phyloP scores from a whole-genome alignment of 2,797 vertebrate species.

The Hypotaenidia okinawae region DNA sequence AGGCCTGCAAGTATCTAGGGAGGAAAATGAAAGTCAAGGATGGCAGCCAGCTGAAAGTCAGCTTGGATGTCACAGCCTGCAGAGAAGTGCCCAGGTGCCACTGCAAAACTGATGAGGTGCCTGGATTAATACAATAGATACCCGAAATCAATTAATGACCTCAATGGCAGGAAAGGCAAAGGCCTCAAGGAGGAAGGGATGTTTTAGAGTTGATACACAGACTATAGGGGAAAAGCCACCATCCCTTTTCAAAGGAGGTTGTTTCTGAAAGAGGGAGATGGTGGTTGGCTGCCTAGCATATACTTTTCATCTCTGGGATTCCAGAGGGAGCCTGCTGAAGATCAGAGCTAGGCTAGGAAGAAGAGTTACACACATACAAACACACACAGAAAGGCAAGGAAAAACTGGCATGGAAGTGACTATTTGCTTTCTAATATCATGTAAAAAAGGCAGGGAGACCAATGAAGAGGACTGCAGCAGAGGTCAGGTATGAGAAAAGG shows the following conservation, averaged over 20 bases:
- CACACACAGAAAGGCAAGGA: not conserved
- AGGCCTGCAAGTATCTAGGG: not conserved
- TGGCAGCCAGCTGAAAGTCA: not conserved
- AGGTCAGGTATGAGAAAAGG: not conserved
- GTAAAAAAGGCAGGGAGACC: not conserved
- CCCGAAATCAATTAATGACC: not conserved
- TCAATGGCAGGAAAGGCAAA: not conserved
- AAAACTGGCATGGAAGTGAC: not conserved
- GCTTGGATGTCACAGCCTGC: not conserved
- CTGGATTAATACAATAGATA: not conserved
- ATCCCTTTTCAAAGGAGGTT: not conserved
- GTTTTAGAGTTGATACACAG: not conserved
- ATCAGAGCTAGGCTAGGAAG: constrained; percentile 7
- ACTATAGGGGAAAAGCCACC: not conserved
- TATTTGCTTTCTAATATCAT: not conserved
- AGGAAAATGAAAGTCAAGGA: not conserved
- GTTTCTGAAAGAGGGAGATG: not conserved
- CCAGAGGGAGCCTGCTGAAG: constrained; percentile 1
- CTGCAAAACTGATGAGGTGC: not conserved
- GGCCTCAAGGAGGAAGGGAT: not conserved
- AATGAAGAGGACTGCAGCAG: not conserved
- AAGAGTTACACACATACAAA: not conserved
- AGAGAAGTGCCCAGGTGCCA: not conserved
- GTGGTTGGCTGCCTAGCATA: not conserved
- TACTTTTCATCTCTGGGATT: constrained; percentile 13